phyloP scores from a whole-genome alignment of 2,113 vertebrate genomes.

The Panthera tigris region DNA sequence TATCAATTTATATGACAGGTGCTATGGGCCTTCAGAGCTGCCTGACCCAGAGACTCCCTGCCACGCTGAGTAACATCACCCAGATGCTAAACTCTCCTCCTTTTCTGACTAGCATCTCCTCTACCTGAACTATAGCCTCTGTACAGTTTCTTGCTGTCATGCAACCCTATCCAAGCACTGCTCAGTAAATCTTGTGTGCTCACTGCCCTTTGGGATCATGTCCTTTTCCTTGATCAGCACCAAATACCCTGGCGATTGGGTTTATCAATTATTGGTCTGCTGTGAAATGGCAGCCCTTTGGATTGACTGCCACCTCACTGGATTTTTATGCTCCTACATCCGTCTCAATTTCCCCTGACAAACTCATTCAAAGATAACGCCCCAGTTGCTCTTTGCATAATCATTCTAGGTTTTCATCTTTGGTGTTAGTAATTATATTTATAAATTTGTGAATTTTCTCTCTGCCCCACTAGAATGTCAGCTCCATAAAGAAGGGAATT shows the following conservation, averaged over 20 bases:
- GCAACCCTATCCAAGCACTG: background rate
- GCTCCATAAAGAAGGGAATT: background rate
- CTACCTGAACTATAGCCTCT: background rate
- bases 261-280: background rate
- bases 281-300: background rate
- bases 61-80: background rate
- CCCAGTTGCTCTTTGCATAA: background rate
- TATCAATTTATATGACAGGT: background rate
- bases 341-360: background rate
- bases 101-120: background rate
- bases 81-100: background rate
- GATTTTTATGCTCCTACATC: background rate
- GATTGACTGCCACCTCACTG: background rate
- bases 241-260: background rate
- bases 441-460: slow-evolving; percentile 1
- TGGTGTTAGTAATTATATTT: background rate
- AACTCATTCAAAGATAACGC: background rate
- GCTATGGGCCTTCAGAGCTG: background rate
- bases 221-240: background rate
- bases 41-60: background rate
- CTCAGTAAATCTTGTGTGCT: background rate
- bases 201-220: background rate
- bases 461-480: background rate
- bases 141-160: background rate
- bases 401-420: background rate